Evolutionary conservation across 2,888 invertebrate genomes (phyloP).

Genomic region (Drosophila mulleri): DNA sequence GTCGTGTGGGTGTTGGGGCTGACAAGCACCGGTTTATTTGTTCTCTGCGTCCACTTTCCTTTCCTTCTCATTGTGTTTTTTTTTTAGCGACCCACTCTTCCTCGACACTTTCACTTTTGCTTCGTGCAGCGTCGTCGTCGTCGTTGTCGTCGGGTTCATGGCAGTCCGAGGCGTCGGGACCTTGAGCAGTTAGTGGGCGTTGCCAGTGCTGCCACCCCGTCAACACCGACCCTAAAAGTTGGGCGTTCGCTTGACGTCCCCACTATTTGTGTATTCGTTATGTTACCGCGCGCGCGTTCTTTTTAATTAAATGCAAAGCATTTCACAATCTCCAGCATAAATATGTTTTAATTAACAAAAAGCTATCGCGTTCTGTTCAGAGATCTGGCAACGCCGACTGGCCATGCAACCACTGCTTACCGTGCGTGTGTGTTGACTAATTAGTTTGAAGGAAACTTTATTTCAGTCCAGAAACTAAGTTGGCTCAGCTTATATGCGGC

Average conservation of each 20-base stretch:
- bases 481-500: not conserved
- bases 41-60: not conserved
- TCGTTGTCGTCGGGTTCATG: constrained; percentile 58
- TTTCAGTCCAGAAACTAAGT: not conserved
- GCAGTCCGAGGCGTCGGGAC: constrained; percentile 60
- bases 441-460: not conserved
- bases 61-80: not conserved
- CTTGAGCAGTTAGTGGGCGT: constrained; percentile 69
- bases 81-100: constrained; percentile 8
- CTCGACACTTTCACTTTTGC: constrained; percentile 64
- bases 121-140: constrained; percentile 26
- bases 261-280: constrained; percentile 39
- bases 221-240: constrained; percentile 5
- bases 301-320: constrained; percentile 50
- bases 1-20: constrained; percentile 30
- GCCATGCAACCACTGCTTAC: not conserved
- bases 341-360: constrained; percentile 44
- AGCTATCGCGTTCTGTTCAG: not conserved
- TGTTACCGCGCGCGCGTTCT: constrained; percentile 31
- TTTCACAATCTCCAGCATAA: constrained; percentile 47
- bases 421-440: not conserved
- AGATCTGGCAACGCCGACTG: constrained; percentile 24
- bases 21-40: constrained; percentile 36
- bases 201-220: constrained; percentile 33
- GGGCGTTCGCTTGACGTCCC: constrained; percentile 5